Base-by-base conservation (phyloP, 2,113 vertebrate genomes). In the Xiphophorus maculatus region DNA sequence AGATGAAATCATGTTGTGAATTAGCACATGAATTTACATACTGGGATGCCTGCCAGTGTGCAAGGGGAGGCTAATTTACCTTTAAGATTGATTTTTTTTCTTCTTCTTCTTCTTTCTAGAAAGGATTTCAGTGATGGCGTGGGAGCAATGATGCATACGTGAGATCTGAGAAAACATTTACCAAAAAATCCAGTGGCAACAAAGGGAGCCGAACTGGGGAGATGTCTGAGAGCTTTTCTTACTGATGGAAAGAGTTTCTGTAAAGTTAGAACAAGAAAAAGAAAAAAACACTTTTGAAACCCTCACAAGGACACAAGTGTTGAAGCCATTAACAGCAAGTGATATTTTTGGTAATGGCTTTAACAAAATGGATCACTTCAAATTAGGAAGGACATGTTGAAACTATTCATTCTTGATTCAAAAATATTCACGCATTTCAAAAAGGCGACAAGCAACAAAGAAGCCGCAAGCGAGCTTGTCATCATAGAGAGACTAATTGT, bases 21-120 rank as follows among this genome's bases (percentile, higher is more conserved):
- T 98, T 97, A 97, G 96, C 97, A 97, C 96, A 96, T 81, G 96
- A 96, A 98, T 98, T 97, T 97, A 96, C 97, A 98, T 97, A 97
- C 95, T 91, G 96, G 96, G 96, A 96, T 92, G 93, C 87, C 94
- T 96, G 97, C 96, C 97, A 97, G 92, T 74, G 86, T 88, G 93
- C 87, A 95, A 58, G 51, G 90, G 93, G 94, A 91, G 93, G 95
- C 94, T 92, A 93, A 94, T 92, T 92, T 88, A 90, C 89, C 89
- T 94, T 91, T 87, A 93, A 92, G 87, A 91, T 90, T 90, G 93
- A 94, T 95, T 89, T 93, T 95, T 48, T 17, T 48, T 19, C 10
- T 42, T 15, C 12, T 27, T 27, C 28, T 30, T 30, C 61, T 58
- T 58, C 51, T 58, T 25, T 29, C 61, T 63, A 19, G 67, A 81